These are phyloP conservation scores for Seira musarum DNA, from an alignment of 2,888 invertebrate genomes.

Conservation along the genomic window DNA sequence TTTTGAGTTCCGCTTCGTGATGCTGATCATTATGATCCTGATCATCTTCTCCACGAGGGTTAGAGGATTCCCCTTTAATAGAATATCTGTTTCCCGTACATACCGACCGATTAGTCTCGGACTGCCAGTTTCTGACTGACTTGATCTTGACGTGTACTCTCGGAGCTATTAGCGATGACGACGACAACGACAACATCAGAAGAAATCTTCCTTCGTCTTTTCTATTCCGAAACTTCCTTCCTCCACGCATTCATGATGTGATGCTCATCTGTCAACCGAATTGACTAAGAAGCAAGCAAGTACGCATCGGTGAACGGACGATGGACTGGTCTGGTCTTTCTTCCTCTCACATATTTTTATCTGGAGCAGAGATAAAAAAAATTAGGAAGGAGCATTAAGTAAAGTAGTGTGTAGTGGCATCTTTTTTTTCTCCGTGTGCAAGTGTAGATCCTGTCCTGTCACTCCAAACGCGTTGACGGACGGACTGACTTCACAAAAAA, in stretches of 20 bases:
- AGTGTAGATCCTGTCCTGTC: slow-evolving; percentile 51
- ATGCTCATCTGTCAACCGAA: slow-evolving; percentile 43
- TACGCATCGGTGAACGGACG: background rate
- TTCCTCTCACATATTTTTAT: background rate
- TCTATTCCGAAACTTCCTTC: slow-evolving; percentile 55
- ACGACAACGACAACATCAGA: background rate
- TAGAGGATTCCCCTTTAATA: too few relatives aligned
- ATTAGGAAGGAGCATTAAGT: background rate
- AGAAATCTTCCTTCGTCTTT: background rate
- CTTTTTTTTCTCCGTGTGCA: background rate
- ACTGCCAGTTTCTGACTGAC: slow-evolving; percentile 46
- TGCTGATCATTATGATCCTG: too few relatives aligned
- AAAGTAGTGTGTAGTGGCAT: too few relatives aligned
- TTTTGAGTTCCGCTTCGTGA: too few relatives aligned
- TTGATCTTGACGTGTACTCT: slow-evolving; percentile 26
- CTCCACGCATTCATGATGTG: slow-evolving; percentile 13
- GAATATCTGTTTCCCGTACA: too few relatives aligned
- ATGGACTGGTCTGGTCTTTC: background rate
- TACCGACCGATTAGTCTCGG: slow-evolving; percentile 49
- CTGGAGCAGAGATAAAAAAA: background rate
- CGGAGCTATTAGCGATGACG: slow-evolving; percentile 12
- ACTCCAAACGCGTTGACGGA: slow-evolving; percentile 39
- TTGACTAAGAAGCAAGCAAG: too few relatives aligned
- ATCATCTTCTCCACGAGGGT: too few relatives aligned
- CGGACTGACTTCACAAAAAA: slow-evolving; percentile 50